Percentiles rank a stretch among this genome's conserved stretches.
These are phyloP conservation scores for Lampropteryx suffumata DNA, from an alignment of 2,888 invertebrate genomes.

Conservation along the genomic window DNA sequence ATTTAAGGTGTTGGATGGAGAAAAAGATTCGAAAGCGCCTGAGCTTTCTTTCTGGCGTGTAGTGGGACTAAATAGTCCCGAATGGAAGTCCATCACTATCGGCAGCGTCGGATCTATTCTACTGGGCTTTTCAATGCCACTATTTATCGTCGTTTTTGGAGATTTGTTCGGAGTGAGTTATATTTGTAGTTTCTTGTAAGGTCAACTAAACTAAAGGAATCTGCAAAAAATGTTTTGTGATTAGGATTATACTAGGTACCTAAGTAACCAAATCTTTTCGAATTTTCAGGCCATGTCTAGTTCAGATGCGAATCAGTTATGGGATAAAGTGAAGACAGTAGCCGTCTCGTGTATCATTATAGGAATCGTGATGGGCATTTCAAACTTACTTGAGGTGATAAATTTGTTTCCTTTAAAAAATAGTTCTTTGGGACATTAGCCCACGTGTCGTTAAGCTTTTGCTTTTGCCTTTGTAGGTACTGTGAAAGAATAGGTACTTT, in stretches of 20 bases:
- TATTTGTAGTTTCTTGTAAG: too few species aligned
- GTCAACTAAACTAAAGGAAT: too few species aligned
- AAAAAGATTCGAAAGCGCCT: slow-evolving; percentile 27
- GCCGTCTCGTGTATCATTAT: slow-evolving; percentile 44
- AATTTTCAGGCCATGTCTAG: slow-evolving; percentile 51
- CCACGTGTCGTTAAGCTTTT: too few species aligned
- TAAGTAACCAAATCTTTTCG: too few species aligned
- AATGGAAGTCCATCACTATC: slow-evolving; percentile 83
- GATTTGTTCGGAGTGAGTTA: slow-evolving; percentile 83
- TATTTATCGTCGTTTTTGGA: slow-evolving; percentile 87
- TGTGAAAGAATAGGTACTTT: too few species aligned
- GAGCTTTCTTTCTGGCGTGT: slow-evolving; percentile 68
- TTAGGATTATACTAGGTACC: too few species aligned
- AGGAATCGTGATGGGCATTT: slow-evolving; percentile 49
- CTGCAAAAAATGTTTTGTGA: too few species aligned
- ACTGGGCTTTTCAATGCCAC: slow-evolving; percentile 86
- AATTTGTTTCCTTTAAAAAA: neutral
- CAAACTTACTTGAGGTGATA: slow-evolving; percentile 50
- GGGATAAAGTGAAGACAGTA: slow-evolving; percentile 47
- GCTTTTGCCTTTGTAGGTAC: too few species aligned
- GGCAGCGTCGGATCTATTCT: slow-evolving; percentile 83
- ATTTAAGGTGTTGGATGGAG: slow-evolving; percentile 32
- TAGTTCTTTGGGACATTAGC: neutral
- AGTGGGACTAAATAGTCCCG: slow-evolving; percentile 82
- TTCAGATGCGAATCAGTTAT: slow-evolving; percentile 41